These are phyloP conservation scores for Otus sunia DNA, from an alignment of 2,113 vertebrate species.

Conservation along the genomic window DNA sequence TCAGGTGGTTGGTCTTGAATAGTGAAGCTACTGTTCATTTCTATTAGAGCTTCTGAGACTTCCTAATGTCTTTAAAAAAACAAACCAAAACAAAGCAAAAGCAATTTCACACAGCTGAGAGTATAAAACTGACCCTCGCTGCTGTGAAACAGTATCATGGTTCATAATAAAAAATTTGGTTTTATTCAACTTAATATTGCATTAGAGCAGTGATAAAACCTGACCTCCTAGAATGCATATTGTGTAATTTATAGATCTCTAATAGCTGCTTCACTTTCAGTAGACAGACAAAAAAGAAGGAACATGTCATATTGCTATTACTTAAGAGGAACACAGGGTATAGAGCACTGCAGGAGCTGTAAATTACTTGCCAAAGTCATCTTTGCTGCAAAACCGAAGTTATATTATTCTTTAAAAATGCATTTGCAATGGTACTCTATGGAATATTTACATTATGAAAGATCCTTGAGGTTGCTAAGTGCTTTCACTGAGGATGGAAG, in stretches of 20 bases:
- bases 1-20: background rate
- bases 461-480: background rate
- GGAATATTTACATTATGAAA: background rate
- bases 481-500: background rate
- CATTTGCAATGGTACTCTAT: background rate
- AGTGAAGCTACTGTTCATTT: background rate
- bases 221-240: background rate
- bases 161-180: background rate
- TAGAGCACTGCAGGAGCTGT: background rate
- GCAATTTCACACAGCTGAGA: background rate
- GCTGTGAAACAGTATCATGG: background rate
- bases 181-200: background rate
- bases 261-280: background rate
- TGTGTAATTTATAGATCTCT: background rate
- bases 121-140: background rate
- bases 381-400: background rate
- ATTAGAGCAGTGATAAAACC: background rate
- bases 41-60: background rate
- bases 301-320: background rate
- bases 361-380: background rate
- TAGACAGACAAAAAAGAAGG: background rate
- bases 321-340: background rate
- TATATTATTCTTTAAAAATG: background rate
- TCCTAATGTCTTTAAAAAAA: background rate
- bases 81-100: background rate